A percentile compares a stretch with the other conserved stretches of the same genome.
These are phyloP conservation scores for Ephydatia muelleri DNA, from an alignment of 37 sponge, comb jelly and placozoan species.

Conservation along the genomic window DNA sequence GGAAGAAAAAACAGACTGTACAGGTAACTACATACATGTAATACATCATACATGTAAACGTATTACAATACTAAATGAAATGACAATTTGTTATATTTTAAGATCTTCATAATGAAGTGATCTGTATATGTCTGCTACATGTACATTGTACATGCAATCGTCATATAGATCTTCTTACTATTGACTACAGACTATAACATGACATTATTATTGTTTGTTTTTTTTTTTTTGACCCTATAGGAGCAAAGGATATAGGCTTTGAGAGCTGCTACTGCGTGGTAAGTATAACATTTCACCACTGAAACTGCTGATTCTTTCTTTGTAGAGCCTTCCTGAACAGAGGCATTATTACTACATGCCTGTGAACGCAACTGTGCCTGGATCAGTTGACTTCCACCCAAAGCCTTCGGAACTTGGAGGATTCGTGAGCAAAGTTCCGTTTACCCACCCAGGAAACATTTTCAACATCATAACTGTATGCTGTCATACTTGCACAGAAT, in stretches of 20 bases:
- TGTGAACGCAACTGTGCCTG: neutral
- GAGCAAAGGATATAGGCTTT: slow-evolving; percentile 19
- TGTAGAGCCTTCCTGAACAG: slow-evolving; percentile 40
- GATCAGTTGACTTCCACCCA: slow-evolving; percentile 12
- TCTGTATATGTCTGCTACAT: too few species aligned
- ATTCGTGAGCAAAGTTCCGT: slow-evolving; percentile 47
- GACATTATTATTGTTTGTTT: too few species aligned
- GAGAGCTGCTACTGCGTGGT: slow-evolving; percentile 24
- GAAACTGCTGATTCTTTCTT: neutral
- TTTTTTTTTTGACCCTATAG: neutral
- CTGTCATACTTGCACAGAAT: neutral
- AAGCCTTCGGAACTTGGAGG: slow-evolving; percentile 34
- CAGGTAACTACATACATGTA: too few species aligned
- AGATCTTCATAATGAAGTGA: too few species aligned
- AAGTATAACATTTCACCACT: neutral
- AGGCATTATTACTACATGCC: slow-evolving; percentile 45
- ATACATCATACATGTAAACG: too few species aligned
- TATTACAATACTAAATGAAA: too few species aligned
- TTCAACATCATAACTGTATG: slow-evolving; percentile 32
- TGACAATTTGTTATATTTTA: too few species aligned
- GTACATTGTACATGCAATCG: too few species aligned
- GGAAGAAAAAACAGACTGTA: neutral
- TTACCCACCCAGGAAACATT: slow-evolving; percentile 52
- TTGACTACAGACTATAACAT: too few species aligned
- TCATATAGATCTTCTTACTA: too few species aligned